phyloP scores from a whole-genome alignment of 2,113 vertebrate genomes.

The Nothoprocta pentlandii region DNA sequence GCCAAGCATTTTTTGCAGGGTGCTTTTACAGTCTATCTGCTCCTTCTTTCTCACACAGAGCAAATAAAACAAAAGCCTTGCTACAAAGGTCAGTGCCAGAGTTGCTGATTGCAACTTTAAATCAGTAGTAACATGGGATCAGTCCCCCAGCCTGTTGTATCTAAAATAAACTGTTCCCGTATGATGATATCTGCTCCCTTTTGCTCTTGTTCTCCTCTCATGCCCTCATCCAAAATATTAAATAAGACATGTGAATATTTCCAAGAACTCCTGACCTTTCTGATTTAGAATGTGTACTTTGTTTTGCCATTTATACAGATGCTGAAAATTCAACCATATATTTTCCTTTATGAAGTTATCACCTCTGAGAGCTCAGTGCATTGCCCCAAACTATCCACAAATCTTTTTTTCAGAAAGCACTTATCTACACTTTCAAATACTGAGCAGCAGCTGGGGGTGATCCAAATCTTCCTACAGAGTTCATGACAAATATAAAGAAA shows the following conservation, averaged over 20 bases:
- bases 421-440: neutral
- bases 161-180: neutral
- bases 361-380: neutral
- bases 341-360: neutral
- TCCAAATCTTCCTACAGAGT: slow-evolving; percentile 9
- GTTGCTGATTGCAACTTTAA: neutral
- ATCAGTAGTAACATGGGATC: neutral
- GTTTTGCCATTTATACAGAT: neutral
- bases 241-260: neutral
- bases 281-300: neutral
- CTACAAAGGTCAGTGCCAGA: neutral
- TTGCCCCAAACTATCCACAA: neutral
- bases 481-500: neutral
- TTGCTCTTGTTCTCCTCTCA: neutral
- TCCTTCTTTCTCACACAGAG: no score
- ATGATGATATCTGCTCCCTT: neutral
- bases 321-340: neutral
- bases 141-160: neutral
- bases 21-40: neutral
- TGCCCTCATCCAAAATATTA: neutral
- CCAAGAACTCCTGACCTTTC: neutral
- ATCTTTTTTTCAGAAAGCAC: neutral
- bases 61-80: neutral
- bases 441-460: neutral
- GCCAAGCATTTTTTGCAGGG: neutral